Evolutionary conservation across 2,113 vertebrate genomes (phyloP), one percentile per base, ranked within the genome.

Genomic region (Perccottus glenii): DNA sequence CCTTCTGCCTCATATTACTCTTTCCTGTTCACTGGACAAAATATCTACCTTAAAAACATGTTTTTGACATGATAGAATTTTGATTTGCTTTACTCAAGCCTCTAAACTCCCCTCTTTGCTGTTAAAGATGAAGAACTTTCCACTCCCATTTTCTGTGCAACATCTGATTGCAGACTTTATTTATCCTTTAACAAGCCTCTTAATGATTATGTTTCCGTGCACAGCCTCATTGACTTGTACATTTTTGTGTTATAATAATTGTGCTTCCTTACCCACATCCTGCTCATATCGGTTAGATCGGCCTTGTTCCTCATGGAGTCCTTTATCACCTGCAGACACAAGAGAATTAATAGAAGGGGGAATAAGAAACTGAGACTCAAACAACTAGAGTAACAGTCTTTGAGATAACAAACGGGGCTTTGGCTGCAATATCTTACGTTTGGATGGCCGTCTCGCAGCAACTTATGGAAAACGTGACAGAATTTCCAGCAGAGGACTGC

Each of bases 401-500:
- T 50, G 42, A 36, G 5, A 46, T 36, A 43, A 38, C 1, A 4
- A 7, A 5, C 10, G 15, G 3, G 12, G 1, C 52, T 5, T 12
- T 48, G 47, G 3, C 14, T 5, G 43, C 6, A 42, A 7, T 3
- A 0, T 44, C 96, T 89, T 88, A 99, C 98, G 0, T 95, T 96
- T 0, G 96, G 93, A 78, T 99, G 98, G 49, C 98, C 98, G 0
- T 99, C 98, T 1, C 97, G 93, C 70, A 99, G 95, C 5, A 99
- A 93, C 63, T 99, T 99, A 92, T 99, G 98, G 90, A 99, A 96
- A 81, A 99, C 97, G 0, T 99, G 96, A 91, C 98, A 99, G 91
- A 99, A 99, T 89, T 99, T 99, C 98, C 98, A 99, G 88, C 98
- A 98, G 58, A 99, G 94, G 69, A 99, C 95, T 0, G 98, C 96